Conservation (phyloP, 1,140 invertebrate species). For the Ditylenchus dipsaci region DNA sequence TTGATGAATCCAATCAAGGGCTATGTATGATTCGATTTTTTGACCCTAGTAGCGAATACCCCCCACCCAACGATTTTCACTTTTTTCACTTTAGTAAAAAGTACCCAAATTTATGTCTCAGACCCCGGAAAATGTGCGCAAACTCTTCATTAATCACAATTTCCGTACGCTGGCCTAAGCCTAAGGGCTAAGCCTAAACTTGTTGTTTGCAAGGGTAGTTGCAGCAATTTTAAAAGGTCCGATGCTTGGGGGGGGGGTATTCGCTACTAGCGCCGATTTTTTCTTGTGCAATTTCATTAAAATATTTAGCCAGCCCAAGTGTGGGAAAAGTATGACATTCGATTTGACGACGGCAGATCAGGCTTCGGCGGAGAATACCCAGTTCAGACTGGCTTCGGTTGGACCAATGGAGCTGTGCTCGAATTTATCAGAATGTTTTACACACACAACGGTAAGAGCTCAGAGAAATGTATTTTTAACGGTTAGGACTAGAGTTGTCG, state of each 20-base stretch:
- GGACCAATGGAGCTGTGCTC: slow-evolving; percentile 69
- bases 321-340: slow-evolving; percentile 77
- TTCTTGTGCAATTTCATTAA: background rate
- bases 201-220: no score
- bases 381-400: slow-evolving; percentile 71
- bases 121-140: no score
- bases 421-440: slow-evolving; percentile 61
- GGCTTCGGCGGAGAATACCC: slow-evolving; percentile 53
- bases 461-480: background rate
- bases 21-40: slow-evolving; percentile 6
- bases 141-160: no score
- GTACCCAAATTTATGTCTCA: no score
- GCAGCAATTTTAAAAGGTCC: no score
- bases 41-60: no score
- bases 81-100: no score
- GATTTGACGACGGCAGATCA: slow-evolving; percentile 36
- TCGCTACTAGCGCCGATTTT: no score
- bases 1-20: slow-evolving; percentile 62
- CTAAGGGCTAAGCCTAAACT: no score
- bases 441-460: slow-evolving; percentile 8
- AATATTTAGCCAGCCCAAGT: slow-evolving; percentile 66
- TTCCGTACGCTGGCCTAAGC: no score
- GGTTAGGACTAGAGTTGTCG: background rate
- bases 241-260: no score
- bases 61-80: no score